These are phyloP conservation scores for Ganaspis brasiliensis DNA, from an alignment of 2,888 invertebrate genomes.

Conservation along the genomic window DNA sequence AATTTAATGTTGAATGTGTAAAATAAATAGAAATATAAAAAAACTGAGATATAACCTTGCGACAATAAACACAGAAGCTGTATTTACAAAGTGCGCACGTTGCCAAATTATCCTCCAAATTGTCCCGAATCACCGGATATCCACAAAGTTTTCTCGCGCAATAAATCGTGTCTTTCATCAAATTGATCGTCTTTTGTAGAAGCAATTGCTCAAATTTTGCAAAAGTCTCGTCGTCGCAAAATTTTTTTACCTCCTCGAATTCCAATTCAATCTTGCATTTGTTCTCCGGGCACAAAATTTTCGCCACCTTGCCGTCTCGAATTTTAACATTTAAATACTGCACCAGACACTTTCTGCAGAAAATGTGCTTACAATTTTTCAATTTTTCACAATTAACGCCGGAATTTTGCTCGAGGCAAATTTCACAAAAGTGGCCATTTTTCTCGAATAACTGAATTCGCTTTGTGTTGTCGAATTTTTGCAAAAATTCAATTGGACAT, in stretches of 20 bases:
- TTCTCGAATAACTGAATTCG: conserved; percentile 55
- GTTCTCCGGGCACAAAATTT: conserved; percentile 61
- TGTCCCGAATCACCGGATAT: conserved; percentile 61
- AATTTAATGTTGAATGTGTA: too few species aligned
- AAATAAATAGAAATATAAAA: neutral
- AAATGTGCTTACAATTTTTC: conserved; percentile 63
- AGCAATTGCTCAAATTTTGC: conserved; percentile 64
- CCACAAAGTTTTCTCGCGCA: conserved; percentile 69
- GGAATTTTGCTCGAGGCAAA: conserved; percentile 63
- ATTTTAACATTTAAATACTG: conserved; percentile 64
- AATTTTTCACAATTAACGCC: conserved; percentile 64
- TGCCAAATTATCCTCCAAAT: conserved; percentile 61
- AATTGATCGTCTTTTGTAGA: conserved; percentile 56
- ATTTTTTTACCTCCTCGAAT: conserved; percentile 46
- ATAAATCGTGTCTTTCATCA: conserved; percentile 65
- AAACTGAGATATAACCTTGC: conserved; percentile 58
- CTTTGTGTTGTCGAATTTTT: conserved; percentile 50
- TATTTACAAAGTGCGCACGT: conserved; percentile 67
- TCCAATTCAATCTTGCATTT: conserved; percentile 59
- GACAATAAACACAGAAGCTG: conserved; percentile 70
- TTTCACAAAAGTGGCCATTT: conserved; percentile 61
- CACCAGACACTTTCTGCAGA: conserved; percentile 64
- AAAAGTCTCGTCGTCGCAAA: conserved; percentile 59
- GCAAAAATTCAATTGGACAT: conserved; percentile 61
- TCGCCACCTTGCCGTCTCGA: conserved; percentile 49